These are phyloP conservation scores for Sitobion miscanthi DNA, from an alignment of 1,140 invertebrate species.

Conservation along the genomic window DNA sequence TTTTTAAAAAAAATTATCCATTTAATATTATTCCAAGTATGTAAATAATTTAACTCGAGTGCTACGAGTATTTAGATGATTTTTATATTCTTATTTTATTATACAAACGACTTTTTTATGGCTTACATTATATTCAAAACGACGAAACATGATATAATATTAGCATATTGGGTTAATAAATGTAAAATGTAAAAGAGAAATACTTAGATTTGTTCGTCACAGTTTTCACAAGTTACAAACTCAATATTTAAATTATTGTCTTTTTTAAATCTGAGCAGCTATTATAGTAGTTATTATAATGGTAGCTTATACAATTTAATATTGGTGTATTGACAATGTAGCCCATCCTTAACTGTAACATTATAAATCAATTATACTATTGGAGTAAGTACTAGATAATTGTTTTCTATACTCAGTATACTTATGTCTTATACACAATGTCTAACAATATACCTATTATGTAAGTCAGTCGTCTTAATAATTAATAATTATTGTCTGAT, in stretches of 20 bases:
- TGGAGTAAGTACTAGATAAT: neutral
- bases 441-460: neutral
- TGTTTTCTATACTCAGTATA: neutral
- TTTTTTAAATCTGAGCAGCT: neutral
- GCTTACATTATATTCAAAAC: conserved; percentile 24
- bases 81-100: conserved; percentile 30
- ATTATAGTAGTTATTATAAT: neutral
- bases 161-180: conserved; percentile 1
- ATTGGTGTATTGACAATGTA: neutral
- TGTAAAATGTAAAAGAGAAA: neutral
- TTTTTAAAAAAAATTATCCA: neutral
- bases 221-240: neutral
- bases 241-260: neutral
- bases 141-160: conserved; percentile 26
- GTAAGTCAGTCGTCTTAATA: neutral
- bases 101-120: conserved; percentile 24
- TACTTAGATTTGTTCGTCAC: neutral
- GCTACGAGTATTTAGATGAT: neutral
- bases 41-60: neutral
- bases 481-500: neutral
- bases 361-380: neutral
- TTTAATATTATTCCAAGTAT: neutral
- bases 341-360: neutral
- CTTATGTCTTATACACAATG: neutral
- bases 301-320: neutral